phyloP scores from a whole-genome alignment of 2,113 vertebrate species.

The Rhizomys pruinosus region DNA sequence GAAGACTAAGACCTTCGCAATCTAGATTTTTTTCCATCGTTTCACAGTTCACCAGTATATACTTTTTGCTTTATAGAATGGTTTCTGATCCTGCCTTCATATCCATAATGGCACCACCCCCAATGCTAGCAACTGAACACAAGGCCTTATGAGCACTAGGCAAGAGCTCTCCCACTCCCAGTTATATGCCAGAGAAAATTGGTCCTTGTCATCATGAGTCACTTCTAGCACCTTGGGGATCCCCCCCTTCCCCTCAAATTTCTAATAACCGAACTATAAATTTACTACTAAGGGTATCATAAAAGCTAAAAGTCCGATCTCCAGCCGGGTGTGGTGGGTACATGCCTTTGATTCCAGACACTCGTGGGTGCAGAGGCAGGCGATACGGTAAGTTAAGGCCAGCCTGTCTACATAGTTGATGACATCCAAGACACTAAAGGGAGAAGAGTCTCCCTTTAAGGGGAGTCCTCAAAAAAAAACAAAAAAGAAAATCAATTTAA shows the following conservation, averaged over 20 bases:
- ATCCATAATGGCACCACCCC: background rate
- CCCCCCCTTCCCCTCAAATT: background rate
- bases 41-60: background rate
- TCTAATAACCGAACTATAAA: conserved; percentile 25
- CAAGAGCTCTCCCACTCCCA: background rate
- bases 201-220: conserved; percentile 18
- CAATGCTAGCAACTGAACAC: background rate
- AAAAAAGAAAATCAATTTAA: no score
- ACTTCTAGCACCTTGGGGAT: background rate
- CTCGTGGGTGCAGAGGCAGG: no score
- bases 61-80: background rate
- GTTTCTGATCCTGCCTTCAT: background rate
- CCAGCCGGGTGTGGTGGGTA: no score
- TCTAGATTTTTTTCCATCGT: background rate
- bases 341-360: no score
- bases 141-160: background rate
- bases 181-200: background rate
- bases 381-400: no score
- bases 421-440: no score
- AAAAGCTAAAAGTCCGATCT: background rate
- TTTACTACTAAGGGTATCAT: background rate
- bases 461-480: no score
- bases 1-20: no score
- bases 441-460: no score
- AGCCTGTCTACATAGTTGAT: no score